phyloP scores from a whole-genome alignment of 2,888 invertebrate genomes.

The Eupithecia pulchellata region DNA sequence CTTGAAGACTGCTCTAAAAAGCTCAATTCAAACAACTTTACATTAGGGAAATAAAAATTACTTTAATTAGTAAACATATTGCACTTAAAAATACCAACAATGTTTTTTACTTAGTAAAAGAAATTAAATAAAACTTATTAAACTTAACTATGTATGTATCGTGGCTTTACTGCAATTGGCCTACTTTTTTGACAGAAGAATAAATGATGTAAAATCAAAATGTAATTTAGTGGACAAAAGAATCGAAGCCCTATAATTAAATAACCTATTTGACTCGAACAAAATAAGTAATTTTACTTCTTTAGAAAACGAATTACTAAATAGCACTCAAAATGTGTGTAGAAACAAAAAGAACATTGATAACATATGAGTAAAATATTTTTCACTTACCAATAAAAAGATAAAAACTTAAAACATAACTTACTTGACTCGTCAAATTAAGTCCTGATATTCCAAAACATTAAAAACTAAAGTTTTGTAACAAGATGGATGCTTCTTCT shows the following conservation, averaged over 20 bases:
- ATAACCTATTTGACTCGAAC: no score
- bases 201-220: no score
- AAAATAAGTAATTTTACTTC: no score
- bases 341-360: not conserved
- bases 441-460: not conserved
- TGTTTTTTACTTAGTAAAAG: not conserved
- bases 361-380: not conserved
- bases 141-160: not conserved
- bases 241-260: no score
- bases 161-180: not conserved
- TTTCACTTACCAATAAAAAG: not conserved
- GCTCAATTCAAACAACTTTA: conserved; percentile 17
- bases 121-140: not conserved
- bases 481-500: not conserved
- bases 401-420: not conserved
- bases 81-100: not conserved
- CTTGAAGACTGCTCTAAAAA: conserved; percentile 28
- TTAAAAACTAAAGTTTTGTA: not conserved
- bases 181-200: not conserved
- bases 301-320: no score
- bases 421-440: not conserved
- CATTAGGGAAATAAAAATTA: not conserved
- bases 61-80: not conserved
- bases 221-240: no score
- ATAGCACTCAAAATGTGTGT: not conserved